Evolutionary conservation across 1,140 invertebrate species (phyloP), one percentile per base, ranked within the genome.

Genomic region (Hycleus cichorii): DNA sequence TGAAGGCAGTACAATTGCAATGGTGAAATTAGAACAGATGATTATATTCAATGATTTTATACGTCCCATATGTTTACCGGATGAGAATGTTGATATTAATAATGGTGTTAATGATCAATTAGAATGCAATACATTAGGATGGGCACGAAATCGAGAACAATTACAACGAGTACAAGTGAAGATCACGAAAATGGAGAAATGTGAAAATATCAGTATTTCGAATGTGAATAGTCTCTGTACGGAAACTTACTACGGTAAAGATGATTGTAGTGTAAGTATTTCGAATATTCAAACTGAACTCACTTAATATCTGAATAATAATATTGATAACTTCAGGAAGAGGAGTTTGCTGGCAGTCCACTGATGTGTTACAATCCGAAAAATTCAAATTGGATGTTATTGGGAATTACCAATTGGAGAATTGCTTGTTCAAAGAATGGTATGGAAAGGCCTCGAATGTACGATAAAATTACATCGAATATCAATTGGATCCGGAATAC

Each of bases 291-390:
- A 18, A 18, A 18, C 18, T 18, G 2, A 18, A 18, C 1, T 18
- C 18, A 18, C 1, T 18, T 18, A 18, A 18, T 1, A 18, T 18
- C 18, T 18, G 2, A 18, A 18, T 1, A 18, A 18, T 18, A 18
- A 18, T 18, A 18, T 18, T 18, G 1, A 32, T 32, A 32, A 32
- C 0, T 69, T 10, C 65, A 91, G 88, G 88, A 90, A 72, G 89
- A 92, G 76, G 89, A 91, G 76, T 83, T 88, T 64, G 88, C 89
- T n/a, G 89, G 89, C 6, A 89, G 87, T 77, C 86, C 88, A 4
- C 85, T 92, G 78, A 79, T 90, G 58, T 92, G 89, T 63, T 76
- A 86, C 3, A 78, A 83, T 51, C 72, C 81, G 0, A 81, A 82
- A 47, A 78, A 77, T 18, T 80, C 80, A 42, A 80, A 76, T 62